Evolutionary conservation across 2,797 vertebrate genomes (phyloP).

Genomic region (Falco columbarius): DNA sequence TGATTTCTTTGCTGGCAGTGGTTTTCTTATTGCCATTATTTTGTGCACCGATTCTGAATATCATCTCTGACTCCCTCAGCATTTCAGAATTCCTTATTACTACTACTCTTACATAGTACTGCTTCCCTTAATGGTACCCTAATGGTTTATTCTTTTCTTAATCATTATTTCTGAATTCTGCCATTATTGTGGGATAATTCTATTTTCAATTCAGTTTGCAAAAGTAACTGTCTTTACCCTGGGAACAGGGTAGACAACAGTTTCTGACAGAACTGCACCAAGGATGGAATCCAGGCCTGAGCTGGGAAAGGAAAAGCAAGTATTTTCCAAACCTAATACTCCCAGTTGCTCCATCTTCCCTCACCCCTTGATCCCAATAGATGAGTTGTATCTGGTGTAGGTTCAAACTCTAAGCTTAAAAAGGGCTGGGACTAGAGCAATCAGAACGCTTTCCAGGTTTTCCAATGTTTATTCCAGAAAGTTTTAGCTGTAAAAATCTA

Average conservation of each 20-base stretch:
- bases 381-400: neutral
- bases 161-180: neutral
- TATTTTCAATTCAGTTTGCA: neutral
- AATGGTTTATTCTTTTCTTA: neutral
- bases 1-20: neutral
- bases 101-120: neutral
- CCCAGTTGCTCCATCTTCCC: neutral
- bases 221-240: neutral
- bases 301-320: neutral
- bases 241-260: neutral
- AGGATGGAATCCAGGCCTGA: neutral
- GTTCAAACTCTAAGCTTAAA: neutral
- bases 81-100: neutral
- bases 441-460: neutral
- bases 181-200: neutral
- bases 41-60: neutral
- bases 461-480: neutral
- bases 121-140: neutral
- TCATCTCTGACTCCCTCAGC: neutral
- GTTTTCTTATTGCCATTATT: neutral
- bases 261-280: neutral
- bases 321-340: neutral
- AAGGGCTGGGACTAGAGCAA: neutral
- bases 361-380: neutral
- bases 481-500: neutral